These are phyloP conservation scores for Ceratotherium simum DNA, from an alignment of 2,113 vertebrate genomes.

Conservation along the genomic window DNA sequence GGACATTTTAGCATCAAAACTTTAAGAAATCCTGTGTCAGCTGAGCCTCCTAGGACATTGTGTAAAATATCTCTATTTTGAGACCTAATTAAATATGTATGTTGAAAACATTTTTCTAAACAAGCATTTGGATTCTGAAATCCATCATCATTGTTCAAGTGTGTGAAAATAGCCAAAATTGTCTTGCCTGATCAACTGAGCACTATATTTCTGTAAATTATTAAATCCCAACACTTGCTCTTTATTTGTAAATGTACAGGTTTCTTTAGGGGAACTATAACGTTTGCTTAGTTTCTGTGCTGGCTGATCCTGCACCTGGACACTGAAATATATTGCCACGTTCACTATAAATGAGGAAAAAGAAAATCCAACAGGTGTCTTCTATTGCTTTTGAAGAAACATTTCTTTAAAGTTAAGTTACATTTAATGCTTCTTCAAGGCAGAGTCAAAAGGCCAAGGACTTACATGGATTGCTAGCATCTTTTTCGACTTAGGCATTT, in stretches of 20 bases:
- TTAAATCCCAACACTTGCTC: neutral
- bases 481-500: neutral
- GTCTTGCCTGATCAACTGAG: neutral
- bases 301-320: neutral
- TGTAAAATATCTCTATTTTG: constrained; percentile 23
- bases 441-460: neutral
- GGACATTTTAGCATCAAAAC: neutral
- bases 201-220: neutral
- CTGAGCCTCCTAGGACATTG: neutral
- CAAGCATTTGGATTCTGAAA: constrained; percentile 25
- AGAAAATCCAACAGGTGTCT: neutral
- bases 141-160: neutral
- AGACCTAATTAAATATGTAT: constrained; percentile 58
- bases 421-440: neutral
- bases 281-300: constrained; percentile 32
- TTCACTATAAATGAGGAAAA: neutral
- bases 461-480: neutral
- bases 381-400: neutral
- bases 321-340: neutral
- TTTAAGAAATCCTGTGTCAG: neutral
- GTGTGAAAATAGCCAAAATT: neutral
- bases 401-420: neutral
- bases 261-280: neutral
- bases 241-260: neutral
- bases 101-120: constrained; percentile 51